Evolutionary conservation across 2,113 vertebrate genomes (phyloP).

Genomic region (Pagrus major): DNA sequence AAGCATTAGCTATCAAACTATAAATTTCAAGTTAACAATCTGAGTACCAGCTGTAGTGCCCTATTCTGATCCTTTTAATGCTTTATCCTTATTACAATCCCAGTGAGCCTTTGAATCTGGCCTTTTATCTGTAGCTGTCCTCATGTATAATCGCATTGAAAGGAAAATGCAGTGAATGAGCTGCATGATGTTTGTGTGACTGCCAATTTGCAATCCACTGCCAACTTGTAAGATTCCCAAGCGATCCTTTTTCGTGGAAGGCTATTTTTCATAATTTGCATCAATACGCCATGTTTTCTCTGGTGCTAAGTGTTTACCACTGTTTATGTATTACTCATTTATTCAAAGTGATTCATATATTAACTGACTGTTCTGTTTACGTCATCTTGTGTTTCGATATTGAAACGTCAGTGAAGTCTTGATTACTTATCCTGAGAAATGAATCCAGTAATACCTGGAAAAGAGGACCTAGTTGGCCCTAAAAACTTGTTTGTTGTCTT

Average conservation of each 20-base stretch:
- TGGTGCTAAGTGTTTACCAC: not conserved
- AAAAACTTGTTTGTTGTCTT: constrained; percentile 56
- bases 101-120: not conserved
- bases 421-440: constrained; percentile 5
- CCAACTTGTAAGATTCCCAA: constrained; percentile 2
- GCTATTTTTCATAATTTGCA: constrained; percentile 35
- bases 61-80: not conserved
- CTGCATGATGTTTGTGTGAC: constrained; percentile 24
- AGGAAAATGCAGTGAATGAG: not conserved
- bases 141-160: not conserved
- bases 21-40: not conserved
- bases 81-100: not conserved
- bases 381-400: constrained; percentile 12
- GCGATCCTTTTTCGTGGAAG: not conserved
- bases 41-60: not conserved
- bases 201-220: not conserved
- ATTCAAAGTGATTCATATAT: not conserved
- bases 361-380: not conserved
- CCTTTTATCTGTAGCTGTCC: not conserved
- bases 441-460: constrained; percentile 3
- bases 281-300: constrained; percentile 36
- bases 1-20: not conserved
- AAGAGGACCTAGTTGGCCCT: constrained; percentile 58
- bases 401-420: not conserved
- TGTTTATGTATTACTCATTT: not conserved